Evolutionary conservation across 2,888 invertebrate species (phyloP).

Genomic region (Pyrgus malvae): DNA sequence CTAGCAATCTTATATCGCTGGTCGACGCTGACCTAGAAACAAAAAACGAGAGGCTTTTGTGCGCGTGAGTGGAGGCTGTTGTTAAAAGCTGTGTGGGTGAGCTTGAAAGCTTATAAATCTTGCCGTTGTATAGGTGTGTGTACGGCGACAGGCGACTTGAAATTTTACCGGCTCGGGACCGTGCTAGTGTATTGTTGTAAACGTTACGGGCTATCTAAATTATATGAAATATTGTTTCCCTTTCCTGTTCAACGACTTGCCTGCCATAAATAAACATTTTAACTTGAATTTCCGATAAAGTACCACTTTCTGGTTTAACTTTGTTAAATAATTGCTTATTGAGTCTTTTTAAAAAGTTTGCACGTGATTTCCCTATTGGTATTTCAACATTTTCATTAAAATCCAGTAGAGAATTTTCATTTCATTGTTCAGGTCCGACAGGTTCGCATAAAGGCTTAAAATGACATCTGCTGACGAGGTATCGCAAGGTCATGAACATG

Average conservation of each 20-base stretch:
- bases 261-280: conserved; percentile 16
- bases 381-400: too few species aligned
- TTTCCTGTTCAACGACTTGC: conserved; percentile 21
- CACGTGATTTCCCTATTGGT: too few species aligned
- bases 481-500: conserved; percentile 15
- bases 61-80: conserved; percentile 42
- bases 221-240: conserved; percentile 26
- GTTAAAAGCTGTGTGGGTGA: conserved; percentile 54
- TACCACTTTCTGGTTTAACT: background rate
- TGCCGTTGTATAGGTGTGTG: conserved; percentile 45
- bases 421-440: background rate
- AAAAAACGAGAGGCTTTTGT: conserved; percentile 52
- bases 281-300: conserved; percentile 5
- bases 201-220: conserved; percentile 23
- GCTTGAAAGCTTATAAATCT: conserved; percentile 72
- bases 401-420: too few species aligned
- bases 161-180: conserved; percentile 33
- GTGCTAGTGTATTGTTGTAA: conserved; percentile 18
- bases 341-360: too few species aligned
- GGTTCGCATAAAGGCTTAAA: background rate
- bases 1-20: conserved; percentile 35
- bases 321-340: background rate
- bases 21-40: conserved; percentile 63
- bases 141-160: conserved; percentile 49
- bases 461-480: background rate